These are phyloP conservation scores for Gadopsis bispinosus DNA, from an alignment of 2,797 vertebrate genomes.

Conservation along the genomic window DNA sequence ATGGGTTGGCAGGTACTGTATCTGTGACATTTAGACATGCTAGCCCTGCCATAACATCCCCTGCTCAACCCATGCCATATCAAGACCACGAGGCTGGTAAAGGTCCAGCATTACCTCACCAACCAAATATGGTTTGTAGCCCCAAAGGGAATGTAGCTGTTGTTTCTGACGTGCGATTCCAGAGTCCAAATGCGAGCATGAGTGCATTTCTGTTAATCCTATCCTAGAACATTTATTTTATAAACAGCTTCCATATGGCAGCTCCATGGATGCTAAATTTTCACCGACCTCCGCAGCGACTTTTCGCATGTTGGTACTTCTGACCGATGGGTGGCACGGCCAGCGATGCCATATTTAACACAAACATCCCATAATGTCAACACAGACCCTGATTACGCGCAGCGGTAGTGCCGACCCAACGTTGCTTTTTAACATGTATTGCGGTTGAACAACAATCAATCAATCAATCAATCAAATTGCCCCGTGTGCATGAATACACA, in stretches of 20 bases:
- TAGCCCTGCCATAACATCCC: constrained; percentile 36
- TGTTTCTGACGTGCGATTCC: constrained; percentile 1
- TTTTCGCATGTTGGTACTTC: background rate
- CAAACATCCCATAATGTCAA: background rate
- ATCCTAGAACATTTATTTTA: background rate
- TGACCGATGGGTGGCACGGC: background rate
- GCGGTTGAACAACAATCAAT: constrained; percentile 1
- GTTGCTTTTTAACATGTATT: background rate
- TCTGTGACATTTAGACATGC: constrained; percentile 67
- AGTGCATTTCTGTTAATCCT: constrained; percentile 13
- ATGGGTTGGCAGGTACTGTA: constrained; percentile 56
- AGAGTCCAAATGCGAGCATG: background rate
- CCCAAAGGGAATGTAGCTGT: constrained; percentile 12
- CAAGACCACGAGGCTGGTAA: constrained; percentile 20
- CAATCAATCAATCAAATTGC: background rate
- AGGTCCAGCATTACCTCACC: constrained; percentile 47
- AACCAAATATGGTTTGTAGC: constrained; percentile 11
- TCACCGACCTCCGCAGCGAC: background rate
- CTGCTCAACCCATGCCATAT: constrained; percentile 42
- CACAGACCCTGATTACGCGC: background rate
- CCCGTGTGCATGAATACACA: background rate
- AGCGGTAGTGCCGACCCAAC: background rate
- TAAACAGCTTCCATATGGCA: constrained; percentile 15
- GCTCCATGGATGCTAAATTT: background rate
- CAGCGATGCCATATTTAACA: background rate